Percentiles rank a stretch among this genome's conserved stretches.
Evolutionary conservation across 35 echinoderm and acorn worm genomes (phyloP).

Genomic region (Ophioderma brevispina): DNA sequence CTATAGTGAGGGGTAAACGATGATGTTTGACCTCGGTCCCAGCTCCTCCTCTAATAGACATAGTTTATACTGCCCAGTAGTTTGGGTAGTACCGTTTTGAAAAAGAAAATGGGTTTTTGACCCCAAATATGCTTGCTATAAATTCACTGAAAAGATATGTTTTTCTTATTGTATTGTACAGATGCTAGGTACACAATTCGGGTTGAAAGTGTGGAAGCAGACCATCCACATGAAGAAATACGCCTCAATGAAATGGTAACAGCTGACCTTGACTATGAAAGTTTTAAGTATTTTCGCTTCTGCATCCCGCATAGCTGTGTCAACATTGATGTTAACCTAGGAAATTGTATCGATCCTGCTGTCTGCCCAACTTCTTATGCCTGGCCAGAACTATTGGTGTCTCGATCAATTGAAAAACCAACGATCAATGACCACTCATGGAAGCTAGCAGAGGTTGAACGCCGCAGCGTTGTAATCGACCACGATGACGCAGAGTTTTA

Average conservation of each 20-base stretch:
- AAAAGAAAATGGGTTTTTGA: too few species aligned
- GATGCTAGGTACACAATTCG: slow-evolving; percentile 70
- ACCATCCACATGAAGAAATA: slow-evolving; percentile 64
- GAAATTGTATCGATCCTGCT: slow-evolving; percentile 68
- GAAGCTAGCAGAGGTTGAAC: slow-evolving; percentile 77
- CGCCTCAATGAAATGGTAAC: not conserved
- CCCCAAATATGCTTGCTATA: too few species aligned
- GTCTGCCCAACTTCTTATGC: slow-evolving; percentile 75
- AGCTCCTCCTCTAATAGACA: too few species aligned
- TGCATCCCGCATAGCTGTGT: slow-evolving; percentile 67
- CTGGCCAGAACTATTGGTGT: slow-evolving; percentile 86
- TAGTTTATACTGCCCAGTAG: too few species aligned
- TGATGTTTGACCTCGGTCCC: too few species aligned
- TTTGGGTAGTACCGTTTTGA: too few species aligned
- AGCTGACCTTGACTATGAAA: slow-evolving; percentile 15
- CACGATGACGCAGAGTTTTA: slow-evolving; percentile 68
- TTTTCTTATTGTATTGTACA: too few species aligned
- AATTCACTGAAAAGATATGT: too few species aligned
- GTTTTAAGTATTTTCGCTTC: slow-evolving; percentile 85
- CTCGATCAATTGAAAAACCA: slow-evolving; percentile 71
- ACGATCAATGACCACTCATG: slow-evolving; percentile 86
- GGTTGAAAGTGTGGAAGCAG: slow-evolving; percentile 36
- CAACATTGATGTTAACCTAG: slow-evolving; percentile 59
- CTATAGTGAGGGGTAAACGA: too few species aligned
- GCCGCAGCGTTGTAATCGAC: slow-evolving; percentile 61